Conservation (phyloP, 2,888 invertebrate species). For the Geophilus truncorum region DNA sequence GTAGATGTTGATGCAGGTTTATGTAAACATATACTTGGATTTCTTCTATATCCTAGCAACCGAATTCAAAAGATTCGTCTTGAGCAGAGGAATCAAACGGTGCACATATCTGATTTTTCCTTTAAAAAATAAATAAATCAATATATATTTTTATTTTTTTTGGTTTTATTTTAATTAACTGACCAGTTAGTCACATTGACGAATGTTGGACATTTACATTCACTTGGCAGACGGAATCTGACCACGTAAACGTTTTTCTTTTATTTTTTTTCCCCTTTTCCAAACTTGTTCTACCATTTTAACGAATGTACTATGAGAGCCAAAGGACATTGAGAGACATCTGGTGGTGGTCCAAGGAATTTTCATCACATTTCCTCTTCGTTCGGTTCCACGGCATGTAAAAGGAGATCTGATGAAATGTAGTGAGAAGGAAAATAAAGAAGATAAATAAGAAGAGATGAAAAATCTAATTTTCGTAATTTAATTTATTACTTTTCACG, state of each 20-base stretch:
- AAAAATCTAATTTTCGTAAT: background rate
- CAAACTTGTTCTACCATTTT: slow-evolving; percentile 1
- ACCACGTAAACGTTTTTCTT: background rate
- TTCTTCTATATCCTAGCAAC: too few species aligned
- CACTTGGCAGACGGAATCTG: background rate
- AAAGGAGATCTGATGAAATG: background rate
- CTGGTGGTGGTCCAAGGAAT: background rate
- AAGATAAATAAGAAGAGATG: background rate
- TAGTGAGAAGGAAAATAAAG: background rate
- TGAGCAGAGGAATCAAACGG: too few species aligned
- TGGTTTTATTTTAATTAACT: too few species aligned
- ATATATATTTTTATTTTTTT: too few species aligned
- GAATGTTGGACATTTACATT: background rate
- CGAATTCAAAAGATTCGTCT: too few species aligned
- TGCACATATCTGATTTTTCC: too few species aligned
- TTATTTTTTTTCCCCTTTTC: background rate
- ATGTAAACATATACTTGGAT: too few species aligned
- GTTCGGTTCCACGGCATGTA: background rate
- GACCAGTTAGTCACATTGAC: background rate
- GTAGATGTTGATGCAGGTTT: too few species aligned
- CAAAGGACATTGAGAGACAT: slow-evolving; percentile 4
- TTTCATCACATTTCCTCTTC: background rate
- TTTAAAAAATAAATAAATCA: too few species aligned
- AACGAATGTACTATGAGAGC: background rate
- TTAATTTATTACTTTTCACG: background rate